These are phyloP conservation scores for Tenthredo mesomela DNA, from an alignment of 2,888 invertebrate genomes.

Conservation along the genomic window DNA sequence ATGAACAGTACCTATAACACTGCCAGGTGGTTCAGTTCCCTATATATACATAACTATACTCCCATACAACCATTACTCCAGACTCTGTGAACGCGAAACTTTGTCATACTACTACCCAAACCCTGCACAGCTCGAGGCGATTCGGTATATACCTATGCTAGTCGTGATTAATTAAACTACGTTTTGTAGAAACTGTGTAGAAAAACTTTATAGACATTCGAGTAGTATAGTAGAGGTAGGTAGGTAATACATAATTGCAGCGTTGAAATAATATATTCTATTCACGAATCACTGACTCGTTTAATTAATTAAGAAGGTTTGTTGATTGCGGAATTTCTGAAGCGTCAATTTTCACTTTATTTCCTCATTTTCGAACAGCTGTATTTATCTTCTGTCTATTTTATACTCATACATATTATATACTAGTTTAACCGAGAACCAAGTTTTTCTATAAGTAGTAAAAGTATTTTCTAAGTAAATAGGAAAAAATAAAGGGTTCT, in stretches of 20 bases:
- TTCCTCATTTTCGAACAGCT: no score
- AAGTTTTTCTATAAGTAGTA: no score
- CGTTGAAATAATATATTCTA: not conserved
- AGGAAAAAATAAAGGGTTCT: no score
- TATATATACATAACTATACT: not conserved
- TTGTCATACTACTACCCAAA: not conserved
- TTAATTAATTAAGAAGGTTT: not conserved
- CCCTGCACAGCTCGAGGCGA: not conserved
- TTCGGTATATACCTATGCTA: not conserved
- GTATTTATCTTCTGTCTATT: not conserved
- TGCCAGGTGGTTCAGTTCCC: conserved; percentile 14
- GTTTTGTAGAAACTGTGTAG: not conserved
- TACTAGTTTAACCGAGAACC: no score
- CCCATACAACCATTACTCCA: not conserved
- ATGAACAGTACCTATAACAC: conserved; percentile 8
- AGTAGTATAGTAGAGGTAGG: no score
- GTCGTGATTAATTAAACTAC: conserved; percentile 7
- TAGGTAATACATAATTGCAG: not conserved
- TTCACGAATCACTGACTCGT: not conserved
- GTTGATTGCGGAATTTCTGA: no score
- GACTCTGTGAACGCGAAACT: conserved; percentile 19
- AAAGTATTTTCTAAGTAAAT: no score
- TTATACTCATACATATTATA: no score
- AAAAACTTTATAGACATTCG: conserved; percentile 2
- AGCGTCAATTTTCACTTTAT: no score